Conservation (phyloP, 2,888 invertebrate species). For the Pammene aurita region DNA sequence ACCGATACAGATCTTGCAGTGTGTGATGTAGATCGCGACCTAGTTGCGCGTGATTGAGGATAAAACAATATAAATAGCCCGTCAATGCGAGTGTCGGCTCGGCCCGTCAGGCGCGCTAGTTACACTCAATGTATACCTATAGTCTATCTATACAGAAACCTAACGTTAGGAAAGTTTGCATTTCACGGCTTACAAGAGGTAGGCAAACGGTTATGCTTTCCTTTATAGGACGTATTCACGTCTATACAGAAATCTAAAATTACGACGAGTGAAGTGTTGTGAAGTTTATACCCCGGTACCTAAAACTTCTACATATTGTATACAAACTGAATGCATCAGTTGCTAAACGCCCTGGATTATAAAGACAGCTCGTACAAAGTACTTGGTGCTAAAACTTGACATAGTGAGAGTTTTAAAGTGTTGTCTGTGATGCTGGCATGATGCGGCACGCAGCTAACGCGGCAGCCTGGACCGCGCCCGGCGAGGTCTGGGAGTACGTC, state of each 20-base stretch:
- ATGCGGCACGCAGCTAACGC: constrained; percentile 78
- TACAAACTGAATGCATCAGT: neutral
- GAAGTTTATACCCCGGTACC: neutral
- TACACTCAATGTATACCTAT: constrained; percentile 49
- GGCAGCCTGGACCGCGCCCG: constrained; percentile 80
- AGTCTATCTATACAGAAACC: constrained; percentile 49
- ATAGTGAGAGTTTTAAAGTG: constrained; percentile 11
- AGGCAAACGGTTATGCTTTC: neutral
- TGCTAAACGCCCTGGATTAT: neutral
- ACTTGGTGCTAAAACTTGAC: neutral
- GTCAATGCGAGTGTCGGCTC: constrained; percentile 66
- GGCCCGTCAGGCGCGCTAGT: constrained; percentile 53
- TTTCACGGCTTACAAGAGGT: neutral
- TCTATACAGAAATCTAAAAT: neutral
- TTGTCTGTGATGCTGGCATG: constrained; percentile 75
- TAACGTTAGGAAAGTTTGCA: constrained; percentile 2
- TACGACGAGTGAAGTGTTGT: constrained; percentile 5
- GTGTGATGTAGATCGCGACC: constrained; percentile 79
- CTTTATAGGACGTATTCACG: neutral
- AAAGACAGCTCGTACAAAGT: neutral
- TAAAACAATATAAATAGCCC: constrained; percentile 83
- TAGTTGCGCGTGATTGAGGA: constrained; percentile 81
- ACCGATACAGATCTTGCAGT: constrained; percentile 65
- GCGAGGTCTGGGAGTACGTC: constrained; percentile 87
- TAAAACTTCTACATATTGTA: neutral